Evolutionary conservation across 2,113 vertebrate genomes (phyloP), one percentile per base, ranked within the genome.

Genomic region (Chlorodrepanis virens): DNA sequence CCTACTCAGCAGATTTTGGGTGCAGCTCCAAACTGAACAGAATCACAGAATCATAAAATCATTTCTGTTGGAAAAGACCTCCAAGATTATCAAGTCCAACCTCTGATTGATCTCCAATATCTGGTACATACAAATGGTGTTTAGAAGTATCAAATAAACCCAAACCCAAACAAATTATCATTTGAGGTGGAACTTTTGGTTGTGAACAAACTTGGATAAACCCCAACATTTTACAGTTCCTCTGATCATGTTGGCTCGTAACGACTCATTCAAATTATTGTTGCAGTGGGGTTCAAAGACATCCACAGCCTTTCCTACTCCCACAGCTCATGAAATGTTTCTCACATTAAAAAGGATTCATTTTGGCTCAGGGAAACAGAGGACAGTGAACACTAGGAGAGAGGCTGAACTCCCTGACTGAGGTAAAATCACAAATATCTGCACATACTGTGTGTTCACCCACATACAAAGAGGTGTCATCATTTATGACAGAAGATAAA

Each of bases 361-460:
- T 42, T 71, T 37, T 35, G 27, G 19, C 19, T 59, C 23, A 13
- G 13, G 53, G 23, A 39, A 79, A 52, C 0, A 10, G 16, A 23
- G 72, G 44, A 42, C 11, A 5, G 25, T 2, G 39, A 82, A 12
- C 3, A 0, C 7, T 1, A 37, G 56, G 60, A 68, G 42, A 64
- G 40, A 45, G 15, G 16, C 44, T 19, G 44, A 64, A 15, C 21
- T 20, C 45, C 57, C 45, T 9, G 11, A 1, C 18, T 27, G 61
- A 22, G 22, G 35, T 1, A 42, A 39, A 12, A 14, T 21, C 18
- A 20, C 3, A 20, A 69, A 44, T 9, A 27, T 19, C 47, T 16
- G 8, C 27, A 6, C 10, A 0, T 3, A 53, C 53, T 5, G 11
- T 31, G 42, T 0, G 0, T 11, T 29, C 6, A 0, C 63, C 79